Evolutionary conservation across 2,113 vertebrate genomes (phyloP).

Genomic region (Pseudopodoces humilis): DNA sequence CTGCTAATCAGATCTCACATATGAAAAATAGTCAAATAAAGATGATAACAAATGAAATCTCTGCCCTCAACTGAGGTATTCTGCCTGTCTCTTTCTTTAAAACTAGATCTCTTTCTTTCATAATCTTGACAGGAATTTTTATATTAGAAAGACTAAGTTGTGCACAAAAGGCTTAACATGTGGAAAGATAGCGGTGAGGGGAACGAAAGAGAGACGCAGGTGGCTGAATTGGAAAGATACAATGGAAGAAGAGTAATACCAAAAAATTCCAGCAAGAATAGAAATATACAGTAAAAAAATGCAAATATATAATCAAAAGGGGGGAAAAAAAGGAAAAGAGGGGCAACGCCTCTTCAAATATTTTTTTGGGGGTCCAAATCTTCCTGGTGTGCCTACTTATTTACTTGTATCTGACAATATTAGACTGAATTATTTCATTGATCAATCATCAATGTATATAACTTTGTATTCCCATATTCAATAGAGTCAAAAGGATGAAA

Average conservation of each 20-base stretch:
- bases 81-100: background rate
- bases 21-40: background rate
- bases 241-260: background rate
- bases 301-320: background rate
- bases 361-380: background rate
- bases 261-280: background rate
- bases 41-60: background rate
- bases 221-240: background rate
- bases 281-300: background rate
- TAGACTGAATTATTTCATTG: accelerated
- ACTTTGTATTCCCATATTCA: background rate
- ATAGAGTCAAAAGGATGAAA: background rate
- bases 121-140: background rate
- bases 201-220: background rate
- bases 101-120: background rate
- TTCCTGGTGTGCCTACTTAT: background rate
- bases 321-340: accelerated
- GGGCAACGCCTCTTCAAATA: background rate
- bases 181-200: background rate
- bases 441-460: background rate
- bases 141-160: background rate
- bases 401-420: background rate
- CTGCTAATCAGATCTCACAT: background rate
- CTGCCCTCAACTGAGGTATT: background rate
- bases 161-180: background rate